Evolutionary conservation across 2,888 invertebrate species (phyloP).

Genomic region (Drosophila silvestris): DNA sequence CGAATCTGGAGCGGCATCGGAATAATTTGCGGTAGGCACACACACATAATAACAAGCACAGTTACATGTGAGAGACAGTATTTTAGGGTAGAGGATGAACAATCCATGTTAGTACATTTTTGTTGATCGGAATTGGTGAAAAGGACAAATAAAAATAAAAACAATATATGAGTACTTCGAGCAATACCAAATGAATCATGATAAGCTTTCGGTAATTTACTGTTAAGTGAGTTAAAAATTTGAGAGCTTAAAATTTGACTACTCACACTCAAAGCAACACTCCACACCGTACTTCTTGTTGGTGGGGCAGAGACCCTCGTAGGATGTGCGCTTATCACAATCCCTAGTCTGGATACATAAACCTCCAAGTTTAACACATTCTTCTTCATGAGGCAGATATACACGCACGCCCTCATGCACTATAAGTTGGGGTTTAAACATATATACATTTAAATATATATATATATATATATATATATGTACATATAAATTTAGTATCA

Average conservation of each 20-base stretch:
- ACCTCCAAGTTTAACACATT: slow-evolving; percentile 83
- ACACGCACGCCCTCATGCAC: slow-evolving; percentile 83
- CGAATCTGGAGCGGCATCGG: slow-evolving; percentile 73
- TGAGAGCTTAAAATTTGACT: not conserved
- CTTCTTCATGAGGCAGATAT: slow-evolving; percentile 77
- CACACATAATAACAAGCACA: slow-evolving; percentile 18
- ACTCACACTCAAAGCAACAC: slow-evolving; percentile 84
- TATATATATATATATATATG: not conserved
- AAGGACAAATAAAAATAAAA: slow-evolving; percentile 10
- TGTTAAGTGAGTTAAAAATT: slow-evolving; percentile 23
- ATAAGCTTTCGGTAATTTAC: slow-evolving; percentile 32
- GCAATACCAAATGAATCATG: slow-evolving; percentile 46
- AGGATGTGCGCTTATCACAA: slow-evolving; percentile 79
- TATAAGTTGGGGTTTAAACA: slow-evolving; percentile 36
- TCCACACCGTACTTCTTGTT: slow-evolving; percentile 81
- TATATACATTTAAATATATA: not conserved
- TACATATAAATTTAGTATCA: not conserved
- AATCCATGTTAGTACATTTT: slow-evolving; percentile 25
- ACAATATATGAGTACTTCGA: slow-evolving; percentile 44
- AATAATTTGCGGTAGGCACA: not conserved
- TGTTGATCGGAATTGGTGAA: slow-evolving; percentile 23
- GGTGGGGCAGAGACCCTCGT: slow-evolving; percentile 82
- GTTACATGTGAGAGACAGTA: slow-evolving; percentile 21
- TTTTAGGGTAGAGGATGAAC: not conserved
- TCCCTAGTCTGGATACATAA: slow-evolving; percentile 82